Percentiles rank a stretch among this genome's conserved stretches.
Conservation (phyloP, 2,888 invertebrate species). For the Euspilapteryx auroguttella region DNA sequence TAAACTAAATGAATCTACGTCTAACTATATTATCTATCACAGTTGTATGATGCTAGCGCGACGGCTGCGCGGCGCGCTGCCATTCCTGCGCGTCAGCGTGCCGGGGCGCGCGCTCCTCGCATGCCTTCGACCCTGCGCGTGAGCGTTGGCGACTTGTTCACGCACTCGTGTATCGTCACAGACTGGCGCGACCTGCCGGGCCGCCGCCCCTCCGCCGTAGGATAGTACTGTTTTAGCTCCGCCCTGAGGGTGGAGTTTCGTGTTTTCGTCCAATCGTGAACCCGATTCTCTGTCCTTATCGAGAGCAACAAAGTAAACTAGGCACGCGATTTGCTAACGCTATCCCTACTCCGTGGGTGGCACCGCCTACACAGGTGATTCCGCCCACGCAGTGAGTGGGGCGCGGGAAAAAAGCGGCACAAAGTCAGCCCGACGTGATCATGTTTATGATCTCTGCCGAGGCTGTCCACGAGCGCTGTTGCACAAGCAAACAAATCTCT, state of each 20-base stretch:
- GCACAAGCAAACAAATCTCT: slow-evolving; percentile 53
- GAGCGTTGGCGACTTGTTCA: slow-evolving; percentile 35
- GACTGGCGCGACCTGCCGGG: slow-evolving; percentile 53
- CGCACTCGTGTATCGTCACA: slow-evolving; percentile 45
- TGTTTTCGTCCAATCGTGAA: slow-evolving; percentile 26
- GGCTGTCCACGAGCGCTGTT: slow-evolving; percentile 46
- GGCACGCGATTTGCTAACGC: slow-evolving; percentile 23
- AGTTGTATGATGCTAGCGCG: slow-evolving; percentile 33
- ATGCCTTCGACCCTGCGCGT: slow-evolving; percentile 22
- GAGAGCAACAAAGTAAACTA: slow-evolving; percentile 16
- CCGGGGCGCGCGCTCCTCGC: slow-evolving; percentile 44
- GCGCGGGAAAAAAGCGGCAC: slow-evolving; percentile 47
- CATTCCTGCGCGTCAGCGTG: slow-evolving; percentile 42
- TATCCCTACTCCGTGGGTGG: slow-evolving; percentile 22
- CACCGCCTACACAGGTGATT: slow-evolving; percentile 17
- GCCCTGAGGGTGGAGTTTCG: slow-evolving; percentile 29
- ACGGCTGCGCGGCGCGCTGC: slow-evolving; percentile 50
- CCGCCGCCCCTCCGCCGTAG: slow-evolving; percentile 52
- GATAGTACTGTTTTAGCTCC: slow-evolving; percentile 35
- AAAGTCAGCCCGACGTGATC: slow-evolving; percentile 41
- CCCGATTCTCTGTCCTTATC: slow-evolving; percentile 38
- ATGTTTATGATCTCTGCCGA: slow-evolving; percentile 59
- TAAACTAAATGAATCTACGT: slow-evolving; percentile 24
- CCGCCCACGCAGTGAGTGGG: slow-evolving; percentile 36
- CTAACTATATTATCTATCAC: slow-evolving; percentile 44